These are phyloP conservation scores for Pteromalus puparum DNA, from an alignment of 1,140 invertebrate genomes.

Conservation along the genomic window DNA sequence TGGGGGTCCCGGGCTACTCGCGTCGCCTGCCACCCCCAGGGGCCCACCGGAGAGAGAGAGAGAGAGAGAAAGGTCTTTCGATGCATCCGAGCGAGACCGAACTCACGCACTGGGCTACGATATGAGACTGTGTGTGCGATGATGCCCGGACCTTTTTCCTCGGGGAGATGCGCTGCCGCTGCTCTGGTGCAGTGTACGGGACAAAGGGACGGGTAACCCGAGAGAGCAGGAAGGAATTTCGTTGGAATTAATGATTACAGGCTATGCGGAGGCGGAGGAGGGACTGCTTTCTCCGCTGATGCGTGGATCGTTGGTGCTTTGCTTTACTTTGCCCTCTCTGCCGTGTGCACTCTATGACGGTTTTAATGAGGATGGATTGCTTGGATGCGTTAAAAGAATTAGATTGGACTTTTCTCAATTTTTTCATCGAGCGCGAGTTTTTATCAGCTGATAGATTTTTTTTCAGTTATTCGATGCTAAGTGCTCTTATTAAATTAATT, in stretches of 20 bases:
- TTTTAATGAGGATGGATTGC: not conserved
- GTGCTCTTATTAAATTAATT: too few species aligned
- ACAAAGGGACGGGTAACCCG: not conserved
- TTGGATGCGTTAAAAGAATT: not conserved
- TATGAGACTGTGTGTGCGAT: not conserved
- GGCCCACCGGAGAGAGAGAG: conserved; percentile 21
- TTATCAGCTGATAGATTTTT: too few species aligned
- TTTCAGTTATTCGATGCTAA: too few species aligned
- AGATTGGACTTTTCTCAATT: too few species aligned
- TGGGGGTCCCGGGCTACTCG: not conserved
- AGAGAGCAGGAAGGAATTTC: not conserved
- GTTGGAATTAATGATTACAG: not conserved
- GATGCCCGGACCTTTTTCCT: not conserved
- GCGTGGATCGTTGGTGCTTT: not conserved
- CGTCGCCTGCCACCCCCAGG: not conserved
- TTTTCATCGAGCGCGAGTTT: too few species aligned
- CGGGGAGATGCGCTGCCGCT: not conserved
- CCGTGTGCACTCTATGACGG: not conserved
- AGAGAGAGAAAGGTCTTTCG: not conserved
- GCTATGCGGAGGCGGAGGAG: not conserved
- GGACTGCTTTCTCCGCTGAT: too few species aligned
- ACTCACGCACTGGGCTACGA: not conserved
- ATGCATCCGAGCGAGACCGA: not conserved
- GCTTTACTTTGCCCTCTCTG: not conserved
- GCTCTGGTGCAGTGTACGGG: not conserved